Conservation (phyloP, 1,140 invertebrate species). For the Lineus longissimus region DNA sequence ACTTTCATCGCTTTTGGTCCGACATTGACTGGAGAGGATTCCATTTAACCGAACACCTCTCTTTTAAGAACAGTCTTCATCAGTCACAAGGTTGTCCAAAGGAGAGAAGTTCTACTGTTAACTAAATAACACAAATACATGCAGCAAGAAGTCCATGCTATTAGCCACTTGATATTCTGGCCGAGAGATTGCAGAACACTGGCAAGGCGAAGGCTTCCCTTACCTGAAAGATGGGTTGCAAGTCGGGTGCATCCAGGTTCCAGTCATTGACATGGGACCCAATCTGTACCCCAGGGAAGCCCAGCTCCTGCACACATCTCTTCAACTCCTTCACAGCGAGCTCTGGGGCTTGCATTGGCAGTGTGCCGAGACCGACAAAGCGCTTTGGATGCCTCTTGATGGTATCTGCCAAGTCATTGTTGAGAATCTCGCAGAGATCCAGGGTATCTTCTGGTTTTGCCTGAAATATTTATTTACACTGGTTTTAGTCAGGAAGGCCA, state of each 20-base stretch:
- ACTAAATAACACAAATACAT: no score
- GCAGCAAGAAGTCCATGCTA: no score
- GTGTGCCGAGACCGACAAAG: slow-evolving; percentile 60
- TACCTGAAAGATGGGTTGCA: slow-evolving; percentile 61
- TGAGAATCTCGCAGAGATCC: slow-evolving; percentile 58
- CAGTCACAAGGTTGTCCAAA: no score
- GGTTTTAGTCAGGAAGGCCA: slow-evolving; percentile 5
- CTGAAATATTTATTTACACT: slow-evolving; percentile 34
- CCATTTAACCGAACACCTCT: no score
- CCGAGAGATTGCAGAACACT: no score
- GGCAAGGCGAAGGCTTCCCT: no score
- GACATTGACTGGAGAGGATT: no score
- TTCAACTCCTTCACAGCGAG: slow-evolving; percentile 60
- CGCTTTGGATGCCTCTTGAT: slow-evolving; percentile 55
- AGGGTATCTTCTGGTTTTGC: slow-evolving; percentile 60
- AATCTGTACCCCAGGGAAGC: slow-evolving; percentile 60
- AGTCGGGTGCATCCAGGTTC: slow-evolving; percentile 59
- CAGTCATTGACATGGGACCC: slow-evolving; percentile 64
- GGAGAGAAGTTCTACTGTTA: no score
- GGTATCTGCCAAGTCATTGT: slow-evolving; percentile 58
- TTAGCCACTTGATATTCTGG: no score
- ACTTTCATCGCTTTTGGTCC: no score
- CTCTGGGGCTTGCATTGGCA: slow-evolving; percentile 61
- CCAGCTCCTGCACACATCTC: slow-evolving; percentile 57
- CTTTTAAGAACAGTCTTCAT: no score